Percentiles rank a stretch among this genome's conserved stretches.
Conservation (phyloP, 1,140 invertebrate genomes). For the Metaphire vulgaris region DNA sequence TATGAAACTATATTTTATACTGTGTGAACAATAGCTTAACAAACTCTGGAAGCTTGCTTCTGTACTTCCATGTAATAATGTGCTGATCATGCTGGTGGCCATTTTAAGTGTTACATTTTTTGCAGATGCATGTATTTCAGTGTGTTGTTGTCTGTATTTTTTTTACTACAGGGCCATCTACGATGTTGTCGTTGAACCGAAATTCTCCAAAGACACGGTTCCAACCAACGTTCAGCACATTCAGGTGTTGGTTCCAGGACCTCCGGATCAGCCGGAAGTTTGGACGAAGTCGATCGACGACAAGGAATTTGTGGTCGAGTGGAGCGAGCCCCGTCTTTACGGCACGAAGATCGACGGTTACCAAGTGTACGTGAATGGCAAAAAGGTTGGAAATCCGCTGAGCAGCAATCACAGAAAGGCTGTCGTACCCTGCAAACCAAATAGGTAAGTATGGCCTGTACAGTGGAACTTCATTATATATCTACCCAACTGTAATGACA, state of each 20-base stretch:
- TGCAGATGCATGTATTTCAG: too few relatives aligned
- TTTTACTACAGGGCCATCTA: conserved; percentile 41
- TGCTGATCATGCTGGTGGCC: too few relatives aligned
- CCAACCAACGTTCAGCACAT: conserved; percentile 37
- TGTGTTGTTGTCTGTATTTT: too few relatives aligned
- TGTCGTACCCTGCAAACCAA: conserved; percentile 48
- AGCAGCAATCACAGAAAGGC: conserved; percentile 46
- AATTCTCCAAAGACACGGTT: conserved; percentile 38
- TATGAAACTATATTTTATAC: too few relatives aligned
- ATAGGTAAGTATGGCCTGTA: conserved; percentile 38
- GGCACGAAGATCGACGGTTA: conserved; percentile 47
- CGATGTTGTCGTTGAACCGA: conserved; percentile 43
- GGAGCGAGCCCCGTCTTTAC: conserved; percentile 49
- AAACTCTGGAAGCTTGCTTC: too few relatives aligned
- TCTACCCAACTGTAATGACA: too few relatives aligned
- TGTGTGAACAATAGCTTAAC: too few relatives aligned
- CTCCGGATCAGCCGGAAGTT: conserved; percentile 48
- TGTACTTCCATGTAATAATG: too few relatives aligned
- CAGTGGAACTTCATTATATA: too few relatives aligned
- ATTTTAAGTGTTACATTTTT: too few relatives aligned
- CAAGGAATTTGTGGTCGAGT: conserved; percentile 49
- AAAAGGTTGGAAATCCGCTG: conserved; percentile 48
- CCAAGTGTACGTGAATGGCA: conserved; percentile 49
- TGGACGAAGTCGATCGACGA: conserved; percentile 43
- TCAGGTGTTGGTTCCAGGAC: conserved; percentile 48